phyloP scores from a whole-genome alignment of 2,797 vertebrate species.

The Brachyrhaphis roseni region DNA sequence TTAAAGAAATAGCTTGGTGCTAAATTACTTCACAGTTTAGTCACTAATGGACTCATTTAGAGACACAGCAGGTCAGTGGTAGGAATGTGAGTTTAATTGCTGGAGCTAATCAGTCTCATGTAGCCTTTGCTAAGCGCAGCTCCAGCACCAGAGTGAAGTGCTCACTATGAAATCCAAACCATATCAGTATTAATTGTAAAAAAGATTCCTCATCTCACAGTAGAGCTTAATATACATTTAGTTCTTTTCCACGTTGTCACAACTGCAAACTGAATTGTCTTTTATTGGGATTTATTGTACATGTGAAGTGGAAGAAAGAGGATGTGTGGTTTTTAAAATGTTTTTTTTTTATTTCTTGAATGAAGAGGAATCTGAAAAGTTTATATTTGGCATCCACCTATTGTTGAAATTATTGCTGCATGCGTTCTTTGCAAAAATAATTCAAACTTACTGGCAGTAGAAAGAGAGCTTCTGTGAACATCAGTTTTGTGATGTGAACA shows the following conservation, averaged over 20 bases:
- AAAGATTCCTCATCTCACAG: neutral
- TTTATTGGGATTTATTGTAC: neutral
- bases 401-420: neutral
- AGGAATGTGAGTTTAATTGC: conserved; percentile 6
- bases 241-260: neutral
- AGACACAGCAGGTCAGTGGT: conserved; percentile 47
- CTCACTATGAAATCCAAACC: neutral
- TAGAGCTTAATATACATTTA: neutral
- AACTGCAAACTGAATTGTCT: neutral
- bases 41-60: conserved; percentile 55
- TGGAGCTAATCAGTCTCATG: neutral
- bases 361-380: neutral
- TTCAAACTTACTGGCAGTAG: neutral
- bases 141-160: neutral
- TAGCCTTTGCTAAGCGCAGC: neutral
- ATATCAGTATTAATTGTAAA: neutral
- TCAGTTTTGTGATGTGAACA: neutral
- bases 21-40: conserved; percentile 49
- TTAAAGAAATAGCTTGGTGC: conserved; percentile 34
- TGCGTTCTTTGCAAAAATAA: neutral
- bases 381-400: neutral
- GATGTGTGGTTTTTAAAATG: neutral
- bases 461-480: neutral
- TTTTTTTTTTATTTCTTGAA: neutral
- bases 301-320: neutral